Evolutionary conservation across 2,797 vertebrate species (phyloP), one percentile per base, ranked within the genome.

Genomic region (Crenichthys baileyi): DNA sequence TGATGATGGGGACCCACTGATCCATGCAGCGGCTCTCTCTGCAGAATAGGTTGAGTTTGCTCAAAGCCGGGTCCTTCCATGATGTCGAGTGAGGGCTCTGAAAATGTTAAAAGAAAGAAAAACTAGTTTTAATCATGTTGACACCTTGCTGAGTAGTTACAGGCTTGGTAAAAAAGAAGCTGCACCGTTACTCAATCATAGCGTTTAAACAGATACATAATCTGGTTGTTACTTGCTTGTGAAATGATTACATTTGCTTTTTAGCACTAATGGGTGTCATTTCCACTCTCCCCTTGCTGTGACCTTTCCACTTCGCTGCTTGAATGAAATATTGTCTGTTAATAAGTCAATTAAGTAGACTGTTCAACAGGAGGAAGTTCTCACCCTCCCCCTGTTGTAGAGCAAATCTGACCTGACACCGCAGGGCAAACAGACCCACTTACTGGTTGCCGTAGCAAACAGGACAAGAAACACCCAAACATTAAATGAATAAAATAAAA

Each of bases 1-100:
- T 97, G 86, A 99, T 97, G 88, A 98, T 96, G 0, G 98, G 98
- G 5, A 98, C 98, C 98, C 98, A 99, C 92, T 99, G 98, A 85
- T 99, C 97, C 96, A 96, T 95, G 87, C 96, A 97, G 31, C 98
- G 97, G 86, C 97, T 97, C 94, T 99, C 97, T 87, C 96, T 96
- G 94, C 98, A 99, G 94, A 98, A 99, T 70, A 95, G 95, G 90
- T 97, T 97, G 73, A 99, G 96, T 93, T 98, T 97, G 89, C 96
- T 97, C 90, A 99, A 85, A 63, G 98, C 98, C 0, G 97, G 96
- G 83, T 98, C 98, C 91, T 98, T 98, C 95, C 97, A 97, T 9
- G 96, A 95, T 0, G 97, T 96, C 0, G 97, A 94, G 75, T 97
- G 96, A 75, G 97, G 97, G 90, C 96, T 97, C 98, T 99, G 95